These are phyloP conservation scores for Parazoanthus swiftii DNA, from an alignment of 92 coral and sea anemone genomes.

Conservation along the genomic window DNA sequence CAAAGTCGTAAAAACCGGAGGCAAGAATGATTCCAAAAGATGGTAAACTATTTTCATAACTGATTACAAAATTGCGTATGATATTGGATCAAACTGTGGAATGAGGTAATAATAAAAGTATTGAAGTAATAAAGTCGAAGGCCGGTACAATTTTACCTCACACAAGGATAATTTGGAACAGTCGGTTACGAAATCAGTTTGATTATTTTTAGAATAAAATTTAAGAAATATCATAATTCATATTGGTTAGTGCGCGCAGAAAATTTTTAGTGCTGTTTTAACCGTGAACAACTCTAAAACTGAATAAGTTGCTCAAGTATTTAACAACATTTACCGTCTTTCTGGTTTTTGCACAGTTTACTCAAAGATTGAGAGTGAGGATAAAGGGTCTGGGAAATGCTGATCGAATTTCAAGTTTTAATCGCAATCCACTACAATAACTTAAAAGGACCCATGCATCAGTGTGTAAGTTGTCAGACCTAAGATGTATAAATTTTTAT, in stretches of 20 bases:
- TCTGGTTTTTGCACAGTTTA: neutral
- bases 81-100: neutral
- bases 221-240: neutral
- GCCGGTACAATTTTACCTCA: constrained; percentile 10
- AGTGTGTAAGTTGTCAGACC: too few relatives aligned
- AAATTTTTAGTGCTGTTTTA: neutral
- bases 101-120: neutral
- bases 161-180: neutral
- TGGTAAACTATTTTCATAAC: neutral
- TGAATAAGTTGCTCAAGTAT: neutral
- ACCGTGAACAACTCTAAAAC: neutral
- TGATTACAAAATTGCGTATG: neutral
- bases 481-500: too few relatives aligned
- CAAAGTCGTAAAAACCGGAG: neutral
- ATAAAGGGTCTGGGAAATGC: neutral
- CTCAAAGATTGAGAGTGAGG: neutral
- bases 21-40: neutral
- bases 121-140: neutral
- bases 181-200: neutral
- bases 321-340: neutral
- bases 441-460: neutral
- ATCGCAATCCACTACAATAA: neutral
- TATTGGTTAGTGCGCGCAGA: neutral
- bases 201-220: too few relatives aligned
- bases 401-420: neutral